Evolutionary conservation across 2,888 invertebrate species (phyloP).

Genomic region (Troides helena): DNA sequence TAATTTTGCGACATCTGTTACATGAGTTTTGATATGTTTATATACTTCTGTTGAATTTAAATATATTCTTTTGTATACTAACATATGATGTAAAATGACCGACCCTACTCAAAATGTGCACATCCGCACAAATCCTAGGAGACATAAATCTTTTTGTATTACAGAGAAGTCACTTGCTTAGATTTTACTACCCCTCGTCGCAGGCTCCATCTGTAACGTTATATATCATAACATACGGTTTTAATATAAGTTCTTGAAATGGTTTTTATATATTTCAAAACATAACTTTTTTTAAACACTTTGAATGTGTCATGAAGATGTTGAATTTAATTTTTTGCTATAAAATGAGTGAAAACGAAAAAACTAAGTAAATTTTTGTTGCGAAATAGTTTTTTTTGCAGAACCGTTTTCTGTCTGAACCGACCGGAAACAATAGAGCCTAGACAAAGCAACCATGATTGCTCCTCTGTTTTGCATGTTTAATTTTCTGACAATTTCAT

Average conservation of each 20-base stretch:
- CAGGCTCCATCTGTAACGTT: slow-evolving; percentile 16
- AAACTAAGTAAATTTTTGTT: not conserved
- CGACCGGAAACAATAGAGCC: slow-evolving; percentile 54
- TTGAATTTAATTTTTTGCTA: not conserved
- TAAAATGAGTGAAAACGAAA: not conserved
- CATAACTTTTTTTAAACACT: not conserved
- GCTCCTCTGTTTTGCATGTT: slow-evolving; percentile 72
- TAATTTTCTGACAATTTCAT: slow-evolving; percentile 74
- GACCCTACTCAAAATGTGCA: slow-evolving; percentile 23
- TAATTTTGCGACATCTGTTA: no score
- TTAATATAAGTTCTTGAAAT: slow-evolving; percentile 3
- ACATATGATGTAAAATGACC: slow-evolving; percentile 19
- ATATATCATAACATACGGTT: slow-evolving; percentile 17
- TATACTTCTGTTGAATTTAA: not conserved
- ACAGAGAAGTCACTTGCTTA: slow-evolving; percentile 23
- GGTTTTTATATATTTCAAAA: not conserved
- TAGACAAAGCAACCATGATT: slow-evolving; percentile 69
- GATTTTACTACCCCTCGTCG: slow-evolving; percentile 23
- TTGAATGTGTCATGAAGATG: not conserved
- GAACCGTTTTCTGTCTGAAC: slow-evolving; percentile 33
- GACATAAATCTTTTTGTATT: slow-evolving; percentile 28
- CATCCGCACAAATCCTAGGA: slow-evolving; percentile 18
- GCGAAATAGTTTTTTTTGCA: not conserved
- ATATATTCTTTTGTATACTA: not conserved
- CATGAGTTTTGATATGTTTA: not conserved